Base-by-base conservation (phyloP, 2,797 vertebrate species). In the Phylloscopus collybita region DNA sequence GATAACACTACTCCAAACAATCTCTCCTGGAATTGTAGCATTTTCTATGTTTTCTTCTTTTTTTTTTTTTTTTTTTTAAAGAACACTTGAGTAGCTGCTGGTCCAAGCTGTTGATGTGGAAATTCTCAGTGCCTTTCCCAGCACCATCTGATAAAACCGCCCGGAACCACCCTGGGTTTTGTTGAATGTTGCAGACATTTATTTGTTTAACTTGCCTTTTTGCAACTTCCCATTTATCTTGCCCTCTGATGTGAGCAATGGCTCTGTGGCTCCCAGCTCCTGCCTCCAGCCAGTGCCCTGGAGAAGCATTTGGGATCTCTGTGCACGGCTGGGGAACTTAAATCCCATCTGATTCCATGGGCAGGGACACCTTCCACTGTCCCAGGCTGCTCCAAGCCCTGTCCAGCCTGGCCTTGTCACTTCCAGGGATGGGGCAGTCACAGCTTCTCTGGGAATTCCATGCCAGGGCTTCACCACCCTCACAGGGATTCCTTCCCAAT, bases 241-340 rank as follows among this genome's bases (percentile, higher is more conserved):
- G 34, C 25, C 9, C 30, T 29, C 1, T 30, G 53, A n/a, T 0
- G 3, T 7, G 38, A 50, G 38, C 72, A 17, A 3, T 2, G 26
- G 20, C 25, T 81, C 44, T 1, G 7, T 25, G 8, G 20, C 32
- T 80, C 44, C 5, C 40, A 13, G 7, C 26, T 62, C 67, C 76
- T 13, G 7, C 23, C 72, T 54, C 5, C 19, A 22, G 9, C 18
- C 21, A 1, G 2, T 3, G 60, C 56, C 0, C 0, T 20, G 69
- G 18, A 11, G 60, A 20, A 34, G 11, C 19, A 1, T 21, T 59
- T 42, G 49, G 4, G 29, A 27, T 20, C 26, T 25, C 6, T 30
- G 34, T 8, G 47, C n/a, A 34, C 5, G 8, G 0, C 0, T 56
- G 26, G 65, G 49, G 40, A 47, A 22, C 6, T 56, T 13, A 34